These are phyloP conservation scores for Mercenaria mercenaria DNA, from an alignment of 1,140 invertebrate genomes.

Conservation along the genomic window DNA sequence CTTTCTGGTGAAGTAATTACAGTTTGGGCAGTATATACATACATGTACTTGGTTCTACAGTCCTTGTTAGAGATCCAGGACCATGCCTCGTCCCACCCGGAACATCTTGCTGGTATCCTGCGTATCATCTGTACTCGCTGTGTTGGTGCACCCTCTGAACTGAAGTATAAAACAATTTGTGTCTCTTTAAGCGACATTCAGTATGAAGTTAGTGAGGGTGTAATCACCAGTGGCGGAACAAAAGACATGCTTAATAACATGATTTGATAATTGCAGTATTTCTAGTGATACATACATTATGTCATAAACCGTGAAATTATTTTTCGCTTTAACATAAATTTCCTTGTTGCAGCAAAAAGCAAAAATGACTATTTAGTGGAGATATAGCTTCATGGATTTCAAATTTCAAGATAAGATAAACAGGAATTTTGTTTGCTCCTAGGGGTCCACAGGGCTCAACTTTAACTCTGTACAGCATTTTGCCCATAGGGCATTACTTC, in stretches of 20 bases:
- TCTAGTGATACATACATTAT: too few species aligned
- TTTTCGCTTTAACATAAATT: too few species aligned
- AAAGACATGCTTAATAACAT: background rate
- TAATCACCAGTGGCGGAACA: background rate
- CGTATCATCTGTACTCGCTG: slow-evolving; percentile 59
- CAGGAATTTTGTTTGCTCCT: too few species aligned
- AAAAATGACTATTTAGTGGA: too few species aligned
- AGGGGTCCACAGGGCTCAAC: too few species aligned
- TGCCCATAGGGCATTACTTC: too few species aligned
- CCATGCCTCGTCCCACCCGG: slow-evolving; percentile 66
- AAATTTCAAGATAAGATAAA: too few species aligned
- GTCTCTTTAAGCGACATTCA: background rate
- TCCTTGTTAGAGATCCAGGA: slow-evolving; percentile 63
- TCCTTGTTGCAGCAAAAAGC: too few species aligned
- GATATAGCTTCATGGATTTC: too few species aligned
- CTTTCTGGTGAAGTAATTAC: too few species aligned
- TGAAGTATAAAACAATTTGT: background rate
- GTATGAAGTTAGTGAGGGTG: background rate
- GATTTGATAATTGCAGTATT: background rate
- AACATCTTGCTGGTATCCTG: slow-evolving; percentile 65
- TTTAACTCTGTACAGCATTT: too few species aligned
- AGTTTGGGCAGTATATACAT: slow-evolving; percentile 12
- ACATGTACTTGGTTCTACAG: slow-evolving; percentile 65
- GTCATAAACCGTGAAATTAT: too few species aligned
- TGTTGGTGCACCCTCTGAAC: slow-evolving; percentile 39